These are phyloP conservation scores for Troides aeacus DNA, from an alignment of 2,888 invertebrate species.

Conservation along the genomic window DNA sequence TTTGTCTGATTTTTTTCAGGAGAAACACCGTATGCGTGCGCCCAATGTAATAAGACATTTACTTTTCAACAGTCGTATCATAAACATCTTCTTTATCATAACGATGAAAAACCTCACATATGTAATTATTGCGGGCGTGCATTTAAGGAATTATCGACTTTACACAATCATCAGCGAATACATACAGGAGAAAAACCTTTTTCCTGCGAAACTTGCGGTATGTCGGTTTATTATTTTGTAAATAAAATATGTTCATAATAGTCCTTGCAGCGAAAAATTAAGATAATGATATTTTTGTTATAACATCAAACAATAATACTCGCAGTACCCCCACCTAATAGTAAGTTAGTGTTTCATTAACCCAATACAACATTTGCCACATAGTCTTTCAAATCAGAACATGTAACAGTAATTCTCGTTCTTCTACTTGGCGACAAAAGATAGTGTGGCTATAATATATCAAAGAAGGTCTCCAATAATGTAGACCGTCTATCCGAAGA, in stretches of 20 bases:
- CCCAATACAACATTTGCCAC: background rate
- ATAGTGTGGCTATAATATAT: background rate
- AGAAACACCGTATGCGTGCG: conserved; percentile 92
- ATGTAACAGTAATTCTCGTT: background rate
- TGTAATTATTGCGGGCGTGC: conserved; percentile 89
- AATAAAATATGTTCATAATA: background rate
- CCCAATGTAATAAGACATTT: conserved; percentile 90
- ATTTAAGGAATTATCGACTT: conserved; percentile 91
- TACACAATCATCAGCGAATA: conserved; percentile 92
- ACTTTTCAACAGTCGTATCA: conserved; percentile 95
- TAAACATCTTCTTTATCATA: conserved; percentile 92
- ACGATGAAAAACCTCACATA: conserved; percentile 89
- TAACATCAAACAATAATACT: background rate
- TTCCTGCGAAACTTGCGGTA: conserved; percentile 92
- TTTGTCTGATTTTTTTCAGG: conserved; percentile 69
- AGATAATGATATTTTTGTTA: background rate
- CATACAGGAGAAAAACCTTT: conserved; percentile 93
- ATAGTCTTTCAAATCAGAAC: background rate
- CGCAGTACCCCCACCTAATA: background rate
- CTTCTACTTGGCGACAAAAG: background rate
- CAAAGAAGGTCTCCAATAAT: background rate
- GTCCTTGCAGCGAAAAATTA: background rate
- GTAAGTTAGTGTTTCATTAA: background rate
- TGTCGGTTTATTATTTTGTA: conserved; percentile 21
- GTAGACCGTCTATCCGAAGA: background rate